Conservation (phyloP, 2,113 vertebrate genomes). For the Toxotes chatareus region DNA sequence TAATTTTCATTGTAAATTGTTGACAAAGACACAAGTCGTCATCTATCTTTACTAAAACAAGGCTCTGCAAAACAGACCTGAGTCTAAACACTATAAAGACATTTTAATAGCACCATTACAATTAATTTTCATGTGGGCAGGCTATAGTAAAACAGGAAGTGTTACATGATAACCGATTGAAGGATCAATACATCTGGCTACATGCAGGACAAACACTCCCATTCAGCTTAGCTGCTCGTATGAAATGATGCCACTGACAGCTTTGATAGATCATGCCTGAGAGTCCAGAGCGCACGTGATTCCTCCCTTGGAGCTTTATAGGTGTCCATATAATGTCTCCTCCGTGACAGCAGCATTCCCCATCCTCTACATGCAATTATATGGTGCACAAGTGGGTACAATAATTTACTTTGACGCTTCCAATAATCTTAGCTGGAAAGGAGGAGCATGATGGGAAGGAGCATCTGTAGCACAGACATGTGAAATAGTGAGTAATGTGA, state of each 20-base stretch:
- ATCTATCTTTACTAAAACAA: conserved; percentile 1
- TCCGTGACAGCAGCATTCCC: conserved; percentile 5
- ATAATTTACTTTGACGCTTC: conserved; percentile 36
- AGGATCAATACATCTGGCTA: conserved; percentile 61
- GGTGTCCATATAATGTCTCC: conserved; percentile 33
- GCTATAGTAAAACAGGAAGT: conserved; percentile 51
- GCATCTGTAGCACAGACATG: conserved; percentile 3
- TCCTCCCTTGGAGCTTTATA: conserved; percentile 32
- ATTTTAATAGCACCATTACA: conserved; percentile 47
- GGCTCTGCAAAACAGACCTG: background rate
- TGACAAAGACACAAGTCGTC: too few species aligned
- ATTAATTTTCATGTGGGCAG: conserved; percentile 24
- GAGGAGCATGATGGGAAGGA: conserved; percentile 31
- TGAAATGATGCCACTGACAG: conserved; percentile 52
- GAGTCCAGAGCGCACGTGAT: conserved; percentile 27
- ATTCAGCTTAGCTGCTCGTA: conserved; percentile 42
- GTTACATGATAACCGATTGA: conserved; percentile 47
- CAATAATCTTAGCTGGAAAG: background rate
- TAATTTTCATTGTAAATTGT: background rate
- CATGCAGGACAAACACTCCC: conserved; percentile 55
- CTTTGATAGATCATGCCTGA: conserved; percentile 53
- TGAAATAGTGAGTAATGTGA: conserved; percentile 29
- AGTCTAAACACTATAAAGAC: background rate
- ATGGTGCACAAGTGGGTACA: background rate
- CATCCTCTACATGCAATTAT: conserved; percentile 15